Percentiles rank a stretch among this genome's conserved stretches.
Evolutionary conservation across 2,888 invertebrate genomes (phyloP).

Genomic region (Lasioglossum calceatum): DNA sequence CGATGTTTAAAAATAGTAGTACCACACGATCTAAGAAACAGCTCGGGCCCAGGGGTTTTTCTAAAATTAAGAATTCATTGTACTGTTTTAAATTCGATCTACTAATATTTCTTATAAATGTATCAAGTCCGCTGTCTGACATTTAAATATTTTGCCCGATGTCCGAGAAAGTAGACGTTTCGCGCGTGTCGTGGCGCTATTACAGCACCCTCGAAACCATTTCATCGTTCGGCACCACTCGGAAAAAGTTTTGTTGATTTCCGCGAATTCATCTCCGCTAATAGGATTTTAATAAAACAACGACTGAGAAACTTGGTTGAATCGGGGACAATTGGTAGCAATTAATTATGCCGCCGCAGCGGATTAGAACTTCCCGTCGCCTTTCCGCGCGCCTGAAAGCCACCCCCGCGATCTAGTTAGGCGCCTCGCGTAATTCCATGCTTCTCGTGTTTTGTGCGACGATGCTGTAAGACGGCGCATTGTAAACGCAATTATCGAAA

Average conservation of each 20-base stretch:
- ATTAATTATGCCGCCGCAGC: conserved; percentile 59
- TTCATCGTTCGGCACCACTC: neutral
- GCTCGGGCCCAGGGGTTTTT: too few relatives aligned
- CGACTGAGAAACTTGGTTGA: conserved; percentile 38
- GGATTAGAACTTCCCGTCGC: conserved; percentile 15
- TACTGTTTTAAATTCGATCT: too few relatives aligned
- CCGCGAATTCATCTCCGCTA: conserved; percentile 60
- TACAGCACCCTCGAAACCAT: conserved; percentile 43
- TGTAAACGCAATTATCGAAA: neutral
- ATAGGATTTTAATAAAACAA: conserved; percentile 67
- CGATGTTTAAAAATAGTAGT: too few relatives aligned
- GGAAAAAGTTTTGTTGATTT: conserved; percentile 65
- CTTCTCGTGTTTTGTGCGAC: neutral
- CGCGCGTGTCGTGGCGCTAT: conserved; percentile 52
- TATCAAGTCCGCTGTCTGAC: neutral
- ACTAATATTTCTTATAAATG: too few relatives aligned
- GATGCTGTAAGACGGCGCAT: too few relatives aligned
- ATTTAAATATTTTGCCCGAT: neutral
- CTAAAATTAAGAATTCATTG: too few relatives aligned
- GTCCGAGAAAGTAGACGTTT: neutral
- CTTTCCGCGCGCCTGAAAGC: conserved; percentile 1
- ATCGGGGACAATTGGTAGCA: conserved; percentile 46
- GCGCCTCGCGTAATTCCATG: neutral
- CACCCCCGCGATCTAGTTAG: conserved; percentile 18
- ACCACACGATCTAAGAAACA: too few relatives aligned